Evolutionary conservation across 2,797 vertebrate genomes (phyloP).

Genomic region (Melanotaenia boesemani): DNA sequence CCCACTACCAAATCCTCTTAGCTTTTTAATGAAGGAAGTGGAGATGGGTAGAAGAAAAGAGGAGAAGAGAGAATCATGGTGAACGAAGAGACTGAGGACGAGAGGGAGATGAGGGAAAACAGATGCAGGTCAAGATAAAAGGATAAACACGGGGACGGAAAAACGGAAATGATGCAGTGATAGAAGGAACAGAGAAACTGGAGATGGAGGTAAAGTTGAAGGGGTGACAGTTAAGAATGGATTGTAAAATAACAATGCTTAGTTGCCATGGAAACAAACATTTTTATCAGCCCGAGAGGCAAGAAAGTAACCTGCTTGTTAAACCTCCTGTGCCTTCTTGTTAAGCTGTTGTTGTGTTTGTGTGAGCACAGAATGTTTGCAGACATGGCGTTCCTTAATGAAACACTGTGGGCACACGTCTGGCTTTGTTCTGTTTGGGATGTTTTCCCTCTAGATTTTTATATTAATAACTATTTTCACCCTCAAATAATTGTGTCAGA

Average conservation of each 20-base stretch:
- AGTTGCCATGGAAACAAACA: conserved; percentile 75
- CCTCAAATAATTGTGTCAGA: conserved; percentile 16
- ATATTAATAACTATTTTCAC: conserved; percentile 50
- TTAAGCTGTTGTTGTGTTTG: conserved; percentile 78
- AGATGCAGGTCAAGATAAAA: conserved; percentile 76
- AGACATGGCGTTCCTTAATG: conserved; percentile 59
- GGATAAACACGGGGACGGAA: conserved; percentile 65
- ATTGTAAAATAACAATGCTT: conserved; percentile 75
- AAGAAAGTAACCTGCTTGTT: conserved; percentile 76
- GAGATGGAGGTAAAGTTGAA: conserved; percentile 62
- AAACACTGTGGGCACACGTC: conserved; percentile 58
- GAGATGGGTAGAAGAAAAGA: conserved; percentile 46
- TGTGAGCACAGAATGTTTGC: conserved; percentile 63
- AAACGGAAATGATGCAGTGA: conserved; percentile 39
- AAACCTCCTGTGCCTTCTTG: conserved; percentile 72
- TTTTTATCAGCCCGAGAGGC: conserved; percentile 70
- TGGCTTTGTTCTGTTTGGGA: conserved; percentile 48
- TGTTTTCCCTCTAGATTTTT: conserved; percentile 15
- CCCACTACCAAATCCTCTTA: conserved; percentile 78
- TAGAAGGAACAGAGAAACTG: conserved; percentile 52
- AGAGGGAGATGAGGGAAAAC: conserved; percentile 49
- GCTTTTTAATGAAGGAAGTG: conserved; percentile 77
- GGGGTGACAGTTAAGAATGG: conserved; percentile 67
- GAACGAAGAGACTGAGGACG: conserved; percentile 23
- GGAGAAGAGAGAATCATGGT: conserved; percentile 33